Evolutionary conservation across 2,113 vertebrate species (phyloP), one percentile per base, ranked within the genome.

Genomic region (Castor canadensis): DNA sequence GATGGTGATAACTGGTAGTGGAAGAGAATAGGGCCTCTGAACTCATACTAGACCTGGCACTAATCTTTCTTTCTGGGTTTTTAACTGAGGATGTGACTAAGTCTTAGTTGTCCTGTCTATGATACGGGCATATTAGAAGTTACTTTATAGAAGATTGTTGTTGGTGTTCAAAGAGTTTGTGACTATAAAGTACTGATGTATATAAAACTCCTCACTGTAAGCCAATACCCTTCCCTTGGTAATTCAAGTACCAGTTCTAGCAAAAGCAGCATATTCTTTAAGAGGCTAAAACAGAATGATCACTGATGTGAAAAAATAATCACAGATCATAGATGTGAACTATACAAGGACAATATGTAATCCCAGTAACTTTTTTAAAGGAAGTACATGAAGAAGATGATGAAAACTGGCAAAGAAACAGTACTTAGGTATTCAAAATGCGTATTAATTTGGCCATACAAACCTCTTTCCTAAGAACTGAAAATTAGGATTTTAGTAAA

Each of bases 341-440:
- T 11, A 22, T 45, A 12, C 28, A 40, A n/a, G 38, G 67, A 73
- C n/a, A 56, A 22, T 22, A 38, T n/a, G 3, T 24, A 10, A 49
- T 92, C 43, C 76, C 52, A 40, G 13, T 45, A 38, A 87, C 82
- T 94, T 93, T 94, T 93, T 49, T 71, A 82, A 97, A 85, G n/a
- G 82, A 82, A 86, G 88, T 38, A 54, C 9, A 26, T 71, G 66
- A 69, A 89, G 58, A 91, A 56, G 7, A 38, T 7, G 76, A 52
- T 67, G 60, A 28, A 81, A 28, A 92, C 77, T 92, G 77, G 43
- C 83, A 85, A 84, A 69, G 64, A 69, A 90, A 56, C n/a, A 9
- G 49, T 62, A 22, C 19, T n/a, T 43, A 19, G 38, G 9, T 87
- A 64, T 40, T 69, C 56, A 73, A 66, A 35, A 90, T 56, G 76